Base-by-base conservation (phyloP, 1,140 invertebrate species). In the Brachionus angularis region DNA sequence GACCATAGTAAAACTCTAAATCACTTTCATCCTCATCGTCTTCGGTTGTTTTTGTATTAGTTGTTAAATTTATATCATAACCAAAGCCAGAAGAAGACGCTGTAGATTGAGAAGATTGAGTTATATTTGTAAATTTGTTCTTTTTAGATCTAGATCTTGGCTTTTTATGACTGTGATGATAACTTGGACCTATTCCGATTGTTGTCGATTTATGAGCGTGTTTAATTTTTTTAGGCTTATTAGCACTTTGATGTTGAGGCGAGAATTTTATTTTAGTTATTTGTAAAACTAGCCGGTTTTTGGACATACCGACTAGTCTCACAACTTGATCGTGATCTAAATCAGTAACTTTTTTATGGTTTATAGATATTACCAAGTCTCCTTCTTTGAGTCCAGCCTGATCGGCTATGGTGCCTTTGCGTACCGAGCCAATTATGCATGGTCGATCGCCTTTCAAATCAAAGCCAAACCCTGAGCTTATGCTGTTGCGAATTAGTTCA, bases 301-400 rank as follows among this genome's bases (percentile, higher is more conserved):
- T 46, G 21, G 42, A 33, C 42, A 47, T 46, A n/a, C 62, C 62
- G 2, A 67, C 62, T 12, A 67, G 42, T 42, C 62, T 27, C 18
- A 67, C 62, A 5, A 67, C 62, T 29, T 67, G 62, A 50, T 67
- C 62, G 36, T 67, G 62, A 50, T 67, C 62, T 27, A 47, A 50
- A 3, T 67, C 62, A 16, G 31, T 67, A n/a, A 67, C 62, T 50
- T 67, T 67, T 50, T 47, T 67, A 23, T 67, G 33, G 18, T 67
- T 67, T 31, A 67, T 67, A 7, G 62, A 21, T 21, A 67, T 67
- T 23, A 67, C 62, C 2, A 67, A 29, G 12, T 67, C 42, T 4
- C 62, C 62, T 46, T 46, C 42, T 3, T 50, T 39, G 10, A 67
- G 27, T 18, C 62, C 62, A 21, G 25, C 62, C 16, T 47, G 62